Base-by-base conservation (phyloP, 1,140 invertebrate species). In the Cydia strobilella region DNA sequence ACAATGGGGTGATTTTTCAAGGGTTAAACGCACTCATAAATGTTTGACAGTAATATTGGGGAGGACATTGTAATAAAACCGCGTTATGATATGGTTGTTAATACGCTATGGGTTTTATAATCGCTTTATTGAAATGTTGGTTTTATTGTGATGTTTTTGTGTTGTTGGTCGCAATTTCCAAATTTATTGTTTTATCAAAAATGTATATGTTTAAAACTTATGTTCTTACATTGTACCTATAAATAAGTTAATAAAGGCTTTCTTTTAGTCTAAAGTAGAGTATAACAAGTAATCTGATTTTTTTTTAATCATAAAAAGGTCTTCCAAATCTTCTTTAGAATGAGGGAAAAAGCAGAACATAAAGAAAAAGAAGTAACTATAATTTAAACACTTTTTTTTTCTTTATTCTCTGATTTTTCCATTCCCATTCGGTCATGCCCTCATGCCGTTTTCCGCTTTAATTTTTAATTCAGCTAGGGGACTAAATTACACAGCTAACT, bases 1-100 rank as follows among this genome's bases (percentile, higher is more conserved):
- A 81, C 79, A 69, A 77, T 80, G 81, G 88, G 86, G 82, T 79
- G 79, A 79, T 83, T 86, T 85, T 86, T 82, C 63, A 66, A 45
- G 42, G 59, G 72, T 35, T 69, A 69, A 69, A 31, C 27, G 65
- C 23, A 69, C 27, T 69, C 65, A 69, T 69, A 69, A 69, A 69
- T 69, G 31, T 69, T 69, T 69, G 65, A 69, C 65, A 69, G 27
- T 31, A n/a, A 45, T 45, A 25, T 31, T 27, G 63, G 63, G 63
- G 63, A n/a, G 35, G 20, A 9, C 35, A 69, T 66, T 66, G 63
- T 66, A 65, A 66, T 69, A 66, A 66, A 66, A 66, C 63, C 31
- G 65, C 65, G 31, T 10, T 69, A 69, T 69, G 65, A 69, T 69
- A 69, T 42, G 65, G 27, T 18, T 39, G 13, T 18, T 69, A 35